Evolutionary conservation across 2,888 invertebrate species (phyloP).

Genomic region (Branchellion lobata): DNA sequence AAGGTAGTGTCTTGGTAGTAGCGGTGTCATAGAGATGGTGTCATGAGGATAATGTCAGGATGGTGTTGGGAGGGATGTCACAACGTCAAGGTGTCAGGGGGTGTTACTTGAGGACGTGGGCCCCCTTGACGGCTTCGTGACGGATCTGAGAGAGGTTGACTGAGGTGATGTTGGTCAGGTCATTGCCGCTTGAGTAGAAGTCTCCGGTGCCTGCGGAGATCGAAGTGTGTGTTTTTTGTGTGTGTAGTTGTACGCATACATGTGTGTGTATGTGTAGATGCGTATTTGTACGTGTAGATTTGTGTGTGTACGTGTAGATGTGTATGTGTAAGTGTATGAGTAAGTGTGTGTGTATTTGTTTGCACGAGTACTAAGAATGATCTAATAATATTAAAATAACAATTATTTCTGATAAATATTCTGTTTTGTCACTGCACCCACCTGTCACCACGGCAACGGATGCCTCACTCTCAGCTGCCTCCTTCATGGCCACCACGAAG

Average conservation of each 20-base stretch:
- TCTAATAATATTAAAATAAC: neutral
- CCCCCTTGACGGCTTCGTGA: conserved; percentile 38
- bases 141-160: conserved; percentile 46
- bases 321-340: too few species aligned
- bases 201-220: conserved; percentile 73
- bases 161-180: conserved; percentile 66
- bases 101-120: neutral
- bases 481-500: conserved; percentile 69
- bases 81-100: too few species aligned
- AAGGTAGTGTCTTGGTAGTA: neutral
- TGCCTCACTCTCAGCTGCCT: conserved; percentile 72
- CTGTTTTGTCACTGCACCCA: too few species aligned
- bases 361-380: neutral
- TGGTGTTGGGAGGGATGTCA: too few species aligned
- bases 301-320: too few species aligned
- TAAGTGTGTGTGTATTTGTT: too few species aligned
- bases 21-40: too few species aligned
- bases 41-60: too few species aligned
- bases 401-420: neutral
- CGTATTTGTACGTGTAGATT: too few species aligned
- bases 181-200: conserved; percentile 83
- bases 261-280: too few species aligned
- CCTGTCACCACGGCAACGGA: conserved; percentile 73
- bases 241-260: too few species aligned
- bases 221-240: too few species aligned